Conservation (phyloP, 1,140 invertebrate species). For the Helicorthomorpha holstii region DNA sequence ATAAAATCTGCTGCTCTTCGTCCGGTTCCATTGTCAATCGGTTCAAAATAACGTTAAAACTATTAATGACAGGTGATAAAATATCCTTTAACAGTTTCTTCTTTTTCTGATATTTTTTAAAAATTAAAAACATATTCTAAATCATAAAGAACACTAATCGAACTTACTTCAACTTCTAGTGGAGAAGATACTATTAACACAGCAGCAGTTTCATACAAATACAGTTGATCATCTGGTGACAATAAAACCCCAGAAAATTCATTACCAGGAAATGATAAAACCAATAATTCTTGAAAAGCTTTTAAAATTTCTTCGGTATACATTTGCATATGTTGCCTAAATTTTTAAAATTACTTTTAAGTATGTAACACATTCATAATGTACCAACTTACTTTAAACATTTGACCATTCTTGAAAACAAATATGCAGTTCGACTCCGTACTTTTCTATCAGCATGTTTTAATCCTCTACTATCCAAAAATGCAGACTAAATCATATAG, state of each 20-base stretch:
- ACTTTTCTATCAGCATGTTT: conserved; percentile 28
- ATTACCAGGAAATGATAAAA: conserved; percentile 27
- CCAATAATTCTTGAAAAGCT: conserved; percentile 31
- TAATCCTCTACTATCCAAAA: conserved; percentile 35
- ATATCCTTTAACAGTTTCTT: conserved; percentile 26
- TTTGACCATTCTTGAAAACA: conserved; percentile 37
- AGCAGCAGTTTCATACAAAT: conserved; percentile 38
- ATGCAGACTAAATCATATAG: conserved; percentile 23
- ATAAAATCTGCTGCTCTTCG: conserved; percentile 20
- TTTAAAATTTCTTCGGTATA: conserved; percentile 35
- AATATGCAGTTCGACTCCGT: conserved; percentile 31
- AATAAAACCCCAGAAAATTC: conserved; percentile 21
- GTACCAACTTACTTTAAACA: conserved; percentile 28
- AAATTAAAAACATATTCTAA: too few relatives aligned
- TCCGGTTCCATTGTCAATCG: conserved; percentile 23
- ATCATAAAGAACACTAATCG: too few relatives aligned
- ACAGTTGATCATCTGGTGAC: conserved; percentile 36
- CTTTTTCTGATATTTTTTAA: conserved; percentile 27
- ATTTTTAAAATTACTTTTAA: conserved; percentile 9
- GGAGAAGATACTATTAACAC: conserved; percentile 33
- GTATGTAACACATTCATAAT: not conserved
- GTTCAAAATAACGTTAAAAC: conserved; percentile 24
- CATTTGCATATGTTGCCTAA: conserved; percentile 27
- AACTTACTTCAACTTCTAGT: conserved; percentile 25
- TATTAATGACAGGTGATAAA: conserved; percentile 27